Evolutionary conservation across 35 echinoderm and acorn worm genomes (phyloP).

Genomic region (Amphiura filiformis): DNA sequence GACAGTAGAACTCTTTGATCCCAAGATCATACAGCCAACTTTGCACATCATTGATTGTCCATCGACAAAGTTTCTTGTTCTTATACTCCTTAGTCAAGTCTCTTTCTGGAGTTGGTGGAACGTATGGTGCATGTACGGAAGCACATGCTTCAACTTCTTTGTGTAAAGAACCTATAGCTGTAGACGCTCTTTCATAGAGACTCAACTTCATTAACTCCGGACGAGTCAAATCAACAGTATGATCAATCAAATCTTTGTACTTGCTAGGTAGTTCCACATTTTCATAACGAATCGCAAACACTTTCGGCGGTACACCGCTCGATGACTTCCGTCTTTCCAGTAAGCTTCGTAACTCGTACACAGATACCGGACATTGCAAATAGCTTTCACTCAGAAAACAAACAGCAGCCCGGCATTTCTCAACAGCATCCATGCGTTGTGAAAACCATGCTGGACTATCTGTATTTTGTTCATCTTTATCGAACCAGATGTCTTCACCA

Average conservation of each 20-base stretch:
- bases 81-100: conserved; percentile 89
- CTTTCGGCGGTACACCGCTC: conserved; percentile 60
- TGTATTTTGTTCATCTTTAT: conserved; percentile 91
- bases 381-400: conserved; percentile 84
- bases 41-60: conserved; percentile 76
- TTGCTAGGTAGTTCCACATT: conserved; percentile 64
- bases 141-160: conserved; percentile 70
- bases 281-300: conserved; percentile 69
- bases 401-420: conserved; percentile 82
- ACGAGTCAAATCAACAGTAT: conserved; percentile 58
- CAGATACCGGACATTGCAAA: conserved; percentile 87
- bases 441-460: conserved; percentile 93
- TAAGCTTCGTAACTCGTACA: conserved; percentile 82
- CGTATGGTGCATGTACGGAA: conserved; percentile 58
- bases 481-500: conserved; percentile 95
- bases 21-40: conserved; percentile 88
- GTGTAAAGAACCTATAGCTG: conserved; percentile 70
- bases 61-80: conserved; percentile 71
- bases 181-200: conserved; percentile 76
- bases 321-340: conserved; percentile 53
- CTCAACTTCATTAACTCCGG: conserved; percentile 47
- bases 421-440: conserved; percentile 87
- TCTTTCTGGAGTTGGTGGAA: conserved; percentile 19
- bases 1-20: conserved; percentile 87
- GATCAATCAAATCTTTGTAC: conserved; percentile 50